These are phyloP conservation scores for Ptilorrhoa leucosticta DNA, from an alignment of 2,113 vertebrate genomes.

Conservation along the genomic window DNA sequence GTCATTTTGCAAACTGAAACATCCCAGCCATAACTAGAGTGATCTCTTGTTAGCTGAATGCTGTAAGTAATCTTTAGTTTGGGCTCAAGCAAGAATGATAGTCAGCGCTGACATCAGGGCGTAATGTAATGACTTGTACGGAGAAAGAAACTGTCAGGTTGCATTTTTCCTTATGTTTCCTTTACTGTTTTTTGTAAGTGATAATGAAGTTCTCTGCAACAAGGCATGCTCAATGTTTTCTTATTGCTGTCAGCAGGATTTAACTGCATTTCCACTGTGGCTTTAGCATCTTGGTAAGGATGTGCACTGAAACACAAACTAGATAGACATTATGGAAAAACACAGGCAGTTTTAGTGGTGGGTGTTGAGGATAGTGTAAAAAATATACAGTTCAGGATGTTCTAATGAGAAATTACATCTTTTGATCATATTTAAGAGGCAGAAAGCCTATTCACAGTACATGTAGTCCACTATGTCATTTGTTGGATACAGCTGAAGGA, in stretches of 20 bases:
- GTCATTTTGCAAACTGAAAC: conserved; percentile 43
- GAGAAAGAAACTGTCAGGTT: not conserved
- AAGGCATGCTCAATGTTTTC: conserved; percentile 53
- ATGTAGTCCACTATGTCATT: not conserved
- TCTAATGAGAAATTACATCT: not conserved
- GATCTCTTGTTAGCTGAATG: conserved; percentile 32
- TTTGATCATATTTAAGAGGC: not conserved
- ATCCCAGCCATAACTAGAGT: conserved; percentile 25
- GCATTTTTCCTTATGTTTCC: not conserved
- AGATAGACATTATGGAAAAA: not conserved
- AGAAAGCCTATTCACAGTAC: not conserved
- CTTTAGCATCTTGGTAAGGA: conserved; percentile 30
- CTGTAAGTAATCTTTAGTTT: not conserved
- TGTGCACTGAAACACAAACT: conserved; percentile 58
- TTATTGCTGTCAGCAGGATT: conserved; percentile 39
- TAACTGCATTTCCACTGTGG: conserved; percentile 62
- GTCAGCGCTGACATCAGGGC: not conserved
- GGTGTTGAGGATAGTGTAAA: not conserved
- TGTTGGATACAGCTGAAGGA: not conserved
- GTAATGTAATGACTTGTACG: not conserved
- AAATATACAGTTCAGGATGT: not conserved
- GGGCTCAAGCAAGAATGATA: not conserved
- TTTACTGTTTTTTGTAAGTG: conserved; percentile 34
- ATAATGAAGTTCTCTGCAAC: conserved; percentile 42
- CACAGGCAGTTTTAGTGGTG: not conserved